phyloP scores from a whole-genome alignment of 2,797 vertebrate genomes.

The Micropoecilia bifurca region DNA sequence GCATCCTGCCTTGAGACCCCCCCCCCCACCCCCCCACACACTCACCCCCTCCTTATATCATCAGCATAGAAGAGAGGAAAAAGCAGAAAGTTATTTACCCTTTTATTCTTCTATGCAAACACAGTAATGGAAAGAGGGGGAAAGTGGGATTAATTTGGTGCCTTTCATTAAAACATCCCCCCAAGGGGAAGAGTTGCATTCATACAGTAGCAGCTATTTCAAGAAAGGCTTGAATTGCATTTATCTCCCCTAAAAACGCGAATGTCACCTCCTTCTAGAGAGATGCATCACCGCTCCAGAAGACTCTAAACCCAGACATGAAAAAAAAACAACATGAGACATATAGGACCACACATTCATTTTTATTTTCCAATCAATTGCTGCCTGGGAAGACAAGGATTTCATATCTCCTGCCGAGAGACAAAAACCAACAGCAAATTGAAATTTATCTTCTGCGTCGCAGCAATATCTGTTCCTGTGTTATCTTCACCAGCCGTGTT shows the following conservation, averaged over 20 bases:
- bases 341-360: slow-evolving; percentile 65
- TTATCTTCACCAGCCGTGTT: slow-evolving; percentile 72
- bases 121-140: slow-evolving; percentile 51
- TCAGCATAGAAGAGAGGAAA: slow-evolving; percentile 48
- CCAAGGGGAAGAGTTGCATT: slow-evolving; percentile 67
- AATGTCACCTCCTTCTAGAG: slow-evolving; percentile 66
- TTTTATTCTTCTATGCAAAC: slow-evolving; percentile 63
- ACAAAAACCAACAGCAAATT: slow-evolving; percentile 80
- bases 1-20: slow-evolving; percentile 72
- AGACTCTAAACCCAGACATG: slow-evolving; percentile 52
- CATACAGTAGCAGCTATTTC: slow-evolving; percentile 73
- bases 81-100: slow-evolving; percentile 68
- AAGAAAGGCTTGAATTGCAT: slow-evolving; percentile 67
- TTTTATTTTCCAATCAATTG: slow-evolving; percentile 82
- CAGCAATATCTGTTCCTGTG: slow-evolving; percentile 75
- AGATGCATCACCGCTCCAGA: slow-evolving; percentile 67
- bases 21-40: slow-evolving; percentile 17
- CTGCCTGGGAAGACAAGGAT: slow-evolving; percentile 74
- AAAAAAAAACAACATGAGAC: slow-evolving; percentile 41
- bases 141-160: slow-evolving; percentile 65
- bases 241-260: slow-evolving; percentile 60
- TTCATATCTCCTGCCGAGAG: slow-evolving; percentile 76
- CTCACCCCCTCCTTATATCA: slow-evolving; percentile 37
- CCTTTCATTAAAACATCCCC: slow-evolving; percentile 79
- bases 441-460: slow-evolving; percentile 78